phyloP scores from a whole-genome alignment of 2,113 vertebrate genomes.

The Sisor rabdophorus region DNA sequence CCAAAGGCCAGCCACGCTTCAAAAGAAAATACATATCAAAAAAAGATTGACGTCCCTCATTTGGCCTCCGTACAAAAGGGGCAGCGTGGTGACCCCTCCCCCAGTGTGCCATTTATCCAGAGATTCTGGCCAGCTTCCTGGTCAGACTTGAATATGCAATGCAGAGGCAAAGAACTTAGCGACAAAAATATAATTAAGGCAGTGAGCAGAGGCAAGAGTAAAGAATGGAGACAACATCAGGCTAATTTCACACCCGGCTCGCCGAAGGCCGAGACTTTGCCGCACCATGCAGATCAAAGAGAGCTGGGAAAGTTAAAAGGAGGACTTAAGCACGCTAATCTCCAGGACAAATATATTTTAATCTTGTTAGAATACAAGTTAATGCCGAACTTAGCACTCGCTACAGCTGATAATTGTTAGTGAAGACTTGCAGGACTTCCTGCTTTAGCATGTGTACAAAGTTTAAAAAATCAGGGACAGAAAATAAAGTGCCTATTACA shows the following conservation, averaged over 20 bases:
- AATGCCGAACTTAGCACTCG: slow-evolving; percentile 84
- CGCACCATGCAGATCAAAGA: slow-evolving; percentile 97
- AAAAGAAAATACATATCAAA: slow-evolving; percentile 85
- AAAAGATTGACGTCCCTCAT: slow-evolving; percentile 61
- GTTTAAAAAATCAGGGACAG: slow-evolving; percentile 28
- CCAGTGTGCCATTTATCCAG: slow-evolving; percentile 79
- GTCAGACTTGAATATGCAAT: slow-evolving; percentile 95
- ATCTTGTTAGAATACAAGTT: slow-evolving; percentile 99
- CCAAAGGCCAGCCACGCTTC: slow-evolving; percentile 82
- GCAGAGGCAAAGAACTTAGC: slow-evolving; percentile 87
- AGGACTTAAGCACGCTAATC: slow-evolving; percentile 97
- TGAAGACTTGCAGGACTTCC: slow-evolving; percentile 72
- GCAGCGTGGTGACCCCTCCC: slow-evolving; percentile 68
- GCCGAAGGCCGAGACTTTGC: slow-evolving; percentile 82
- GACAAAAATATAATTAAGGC: slow-evolving; percentile 97
- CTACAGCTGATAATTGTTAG: slow-evolving; percentile 67
- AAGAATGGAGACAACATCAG: slow-evolving; percentile 98
- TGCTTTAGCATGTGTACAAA: slow-evolving; percentile 69
- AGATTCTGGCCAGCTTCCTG: slow-evolving; percentile 88
- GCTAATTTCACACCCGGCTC: slow-evolving; percentile 96
- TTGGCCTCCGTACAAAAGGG: slow-evolving; percentile 62
- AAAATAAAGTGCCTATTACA: slow-evolving; percentile 5
- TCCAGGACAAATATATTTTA: slow-evolving; percentile 99
- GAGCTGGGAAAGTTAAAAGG: slow-evolving; percentile 77
- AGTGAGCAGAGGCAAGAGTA: slow-evolving; percentile 87